These are phyloP conservation scores for Lasioglossum zephyrum DNA, from an alignment of 2,888 invertebrate genomes.

Conservation along the genomic window DNA sequence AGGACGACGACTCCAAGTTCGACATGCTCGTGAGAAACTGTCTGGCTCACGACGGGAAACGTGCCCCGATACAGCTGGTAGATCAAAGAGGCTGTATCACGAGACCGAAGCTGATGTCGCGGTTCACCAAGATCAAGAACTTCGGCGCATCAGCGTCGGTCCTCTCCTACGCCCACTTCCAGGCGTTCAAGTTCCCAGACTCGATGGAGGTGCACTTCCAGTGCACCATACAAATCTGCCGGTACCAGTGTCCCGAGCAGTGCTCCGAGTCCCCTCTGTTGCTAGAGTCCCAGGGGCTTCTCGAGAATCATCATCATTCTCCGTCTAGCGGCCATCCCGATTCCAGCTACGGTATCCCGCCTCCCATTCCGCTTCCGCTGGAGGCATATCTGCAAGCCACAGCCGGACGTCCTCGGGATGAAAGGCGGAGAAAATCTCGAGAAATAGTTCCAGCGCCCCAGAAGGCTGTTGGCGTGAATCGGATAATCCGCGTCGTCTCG, in stretches of 20 bases:
- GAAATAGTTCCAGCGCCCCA: conserved; percentile 87
- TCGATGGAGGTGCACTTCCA: conserved; percentile 99
- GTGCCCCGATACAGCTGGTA: conserved; percentile 96
- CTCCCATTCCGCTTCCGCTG: conserved; percentile 86
- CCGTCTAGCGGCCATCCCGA: conserved; percentile 84
- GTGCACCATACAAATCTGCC: conserved; percentile 97
- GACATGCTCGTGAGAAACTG: conserved; percentile 98
- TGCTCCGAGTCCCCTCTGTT: conserved; percentile 89
- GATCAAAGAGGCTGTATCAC: conserved; percentile 97
- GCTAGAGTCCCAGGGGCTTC: conserved; percentile 81
- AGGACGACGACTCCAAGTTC: conserved; percentile 97
- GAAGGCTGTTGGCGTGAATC: conserved; percentile 94
- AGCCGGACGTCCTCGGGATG: conserved; percentile 89
- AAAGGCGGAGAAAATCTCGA: conserved; percentile 89
- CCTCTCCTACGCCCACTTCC: conserved; percentile 96
- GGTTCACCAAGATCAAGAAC: conserved; percentile 97
- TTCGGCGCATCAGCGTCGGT: conserved; percentile 97
- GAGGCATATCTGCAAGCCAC: conserved; percentile 88
- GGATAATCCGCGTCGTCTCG: conserved; percentile 95
- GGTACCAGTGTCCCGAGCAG: conserved; percentile 96
- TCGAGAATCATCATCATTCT: conserved; percentile 85
- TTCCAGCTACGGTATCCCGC: conserved; percentile 89
- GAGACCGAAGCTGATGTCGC: conserved; percentile 95
- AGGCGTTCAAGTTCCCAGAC: conserved; percentile 98
- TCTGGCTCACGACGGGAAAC: conserved; percentile 97